phyloP scores from a whole-genome alignment of 2,888 invertebrate genomes.

The Harmothoe impar region DNA sequence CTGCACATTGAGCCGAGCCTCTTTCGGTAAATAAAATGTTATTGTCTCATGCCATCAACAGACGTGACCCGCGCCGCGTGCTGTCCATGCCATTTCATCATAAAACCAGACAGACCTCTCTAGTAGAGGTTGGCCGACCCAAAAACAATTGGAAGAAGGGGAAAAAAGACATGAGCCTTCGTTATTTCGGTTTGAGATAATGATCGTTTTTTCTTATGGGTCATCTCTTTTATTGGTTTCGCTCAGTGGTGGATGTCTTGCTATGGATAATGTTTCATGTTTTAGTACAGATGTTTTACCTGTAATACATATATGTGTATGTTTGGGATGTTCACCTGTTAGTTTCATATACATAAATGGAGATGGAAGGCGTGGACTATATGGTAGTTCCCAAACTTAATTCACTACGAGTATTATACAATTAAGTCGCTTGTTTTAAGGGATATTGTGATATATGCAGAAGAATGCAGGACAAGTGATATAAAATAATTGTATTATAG shows the following conservation, averaged over 20 bases:
- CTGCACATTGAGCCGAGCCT: neutral
- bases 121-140: neutral
- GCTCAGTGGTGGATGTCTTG: neutral
- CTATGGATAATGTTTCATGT: neutral
- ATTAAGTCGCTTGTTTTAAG: too few species aligned
- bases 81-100: neutral
- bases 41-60: constrained; percentile 35
- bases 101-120: neutral
- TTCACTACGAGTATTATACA: too few species aligned
- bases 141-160: neutral
- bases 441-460: too few species aligned
- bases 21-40: constrained; percentile 27
- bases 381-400: too few species aligned
- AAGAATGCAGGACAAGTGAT: too few species aligned
- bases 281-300: neutral
- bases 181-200: constrained; percentile 8
- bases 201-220: neutral
- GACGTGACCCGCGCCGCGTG: neutral
- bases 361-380: too few species aligned
- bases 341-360: too few species aligned
- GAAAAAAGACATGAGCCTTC: neutral
- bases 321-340: too few species aligned
- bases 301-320: neutral
- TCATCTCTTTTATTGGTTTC: neutral
- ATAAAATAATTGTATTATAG: too few species aligned